Conservation (phyloP, 2,888 invertebrate species). For the Autographa gamma region DNA sequence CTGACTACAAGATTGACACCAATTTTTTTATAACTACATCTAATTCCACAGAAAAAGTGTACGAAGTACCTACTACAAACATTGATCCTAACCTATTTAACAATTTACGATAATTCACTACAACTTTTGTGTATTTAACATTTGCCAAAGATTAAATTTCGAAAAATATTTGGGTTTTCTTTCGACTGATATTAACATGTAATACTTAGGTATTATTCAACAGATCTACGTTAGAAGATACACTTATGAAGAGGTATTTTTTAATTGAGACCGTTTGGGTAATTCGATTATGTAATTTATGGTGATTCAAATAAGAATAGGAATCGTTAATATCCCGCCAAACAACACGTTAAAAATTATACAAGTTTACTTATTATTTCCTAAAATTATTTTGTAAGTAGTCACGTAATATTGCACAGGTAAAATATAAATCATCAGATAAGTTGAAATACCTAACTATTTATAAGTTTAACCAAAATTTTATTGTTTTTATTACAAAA, state of each 20-base stretch:
- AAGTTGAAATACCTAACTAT: no score
- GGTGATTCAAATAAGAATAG: background rate
- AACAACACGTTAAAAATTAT: no score
- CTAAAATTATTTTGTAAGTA: no score
- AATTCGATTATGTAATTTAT: background rate
- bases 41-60: background rate
- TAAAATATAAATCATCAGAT: no score
- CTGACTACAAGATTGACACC: background rate
- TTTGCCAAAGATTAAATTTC: background rate
- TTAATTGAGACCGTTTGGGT: background rate
- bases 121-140: background rate
- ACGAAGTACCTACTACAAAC: background rate
- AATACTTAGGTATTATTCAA: conserved; percentile 1
- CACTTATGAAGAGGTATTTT: background rate
- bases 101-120: background rate
- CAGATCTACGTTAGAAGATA: background rate
- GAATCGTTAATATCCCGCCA: background rate
- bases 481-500: no score
- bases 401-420: no score
- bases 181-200: background rate
- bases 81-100: background rate
- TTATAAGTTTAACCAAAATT: no score
- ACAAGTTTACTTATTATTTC: no score
- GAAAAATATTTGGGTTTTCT: background rate
- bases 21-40: background rate